These are phyloP conservation scores for Trichogramma dendrolimi DNA, from an alignment of 2,888 invertebrate genomes.

Conservation along the genomic window DNA sequence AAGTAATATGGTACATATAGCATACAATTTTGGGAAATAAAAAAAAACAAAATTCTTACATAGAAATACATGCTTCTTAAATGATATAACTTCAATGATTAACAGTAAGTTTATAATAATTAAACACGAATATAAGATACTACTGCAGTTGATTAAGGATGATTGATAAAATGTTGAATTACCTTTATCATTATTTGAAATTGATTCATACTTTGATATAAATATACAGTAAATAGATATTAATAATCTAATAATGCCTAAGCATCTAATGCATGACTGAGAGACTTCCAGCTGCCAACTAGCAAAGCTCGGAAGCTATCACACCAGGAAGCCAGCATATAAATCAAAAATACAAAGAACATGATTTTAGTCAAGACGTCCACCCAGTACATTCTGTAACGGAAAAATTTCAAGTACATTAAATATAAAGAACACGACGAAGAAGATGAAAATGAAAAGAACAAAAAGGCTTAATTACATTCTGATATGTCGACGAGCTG, in stretches of 20 bases:
- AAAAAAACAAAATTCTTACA: no score
- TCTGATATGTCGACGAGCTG: constrained; percentile 74
- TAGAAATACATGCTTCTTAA: constrained; percentile 2
- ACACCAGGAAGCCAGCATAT: constrained; percentile 43
- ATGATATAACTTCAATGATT: constrained; percentile 19
- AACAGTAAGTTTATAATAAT: constrained; percentile 16
- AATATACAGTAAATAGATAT: constrained; percentile 20
- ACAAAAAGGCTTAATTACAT: constrained; percentile 56
- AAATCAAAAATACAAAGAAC: constrained; percentile 64
- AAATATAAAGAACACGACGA: background rate
- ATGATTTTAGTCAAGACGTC: constrained; percentile 69
- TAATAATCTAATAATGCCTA: constrained; percentile 11
- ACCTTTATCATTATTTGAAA: no score
- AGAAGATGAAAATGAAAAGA: background rate
- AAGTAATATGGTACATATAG: background rate
- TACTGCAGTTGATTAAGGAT: no score
- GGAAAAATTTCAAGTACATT: constrained; percentile 33
- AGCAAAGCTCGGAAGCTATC: constrained; percentile 43
- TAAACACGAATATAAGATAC: background rate
- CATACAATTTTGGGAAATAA: no score
- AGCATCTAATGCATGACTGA: constrained; percentile 21
- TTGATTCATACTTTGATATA: constrained; percentile 5
- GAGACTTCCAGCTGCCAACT: constrained; percentile 32
- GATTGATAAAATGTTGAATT: no score
- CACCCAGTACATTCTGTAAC: constrained; percentile 80